These are phyloP conservation scores for Nothobranchius furzeri DNA, from an alignment of 2,113 vertebrate genomes.

Conservation along the genomic window DNA sequence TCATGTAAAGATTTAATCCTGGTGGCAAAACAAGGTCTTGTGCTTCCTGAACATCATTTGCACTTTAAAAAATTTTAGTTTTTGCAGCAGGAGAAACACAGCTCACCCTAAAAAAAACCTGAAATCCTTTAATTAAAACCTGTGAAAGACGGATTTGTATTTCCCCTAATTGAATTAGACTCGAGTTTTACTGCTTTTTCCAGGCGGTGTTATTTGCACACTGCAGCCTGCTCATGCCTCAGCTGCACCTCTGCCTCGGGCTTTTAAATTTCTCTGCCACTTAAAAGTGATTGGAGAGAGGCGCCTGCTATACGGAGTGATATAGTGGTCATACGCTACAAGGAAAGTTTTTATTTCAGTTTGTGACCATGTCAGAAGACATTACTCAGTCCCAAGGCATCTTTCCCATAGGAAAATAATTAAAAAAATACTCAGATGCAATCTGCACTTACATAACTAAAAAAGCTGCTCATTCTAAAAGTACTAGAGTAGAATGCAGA, in stretches of 20 bases:
- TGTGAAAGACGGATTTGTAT: not conserved
- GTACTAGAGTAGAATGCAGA: too few relatives aligned
- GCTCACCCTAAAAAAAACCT: not conserved
- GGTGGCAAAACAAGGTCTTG: not conserved
- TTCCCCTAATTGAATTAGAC: not conserved
- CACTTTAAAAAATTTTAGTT: not conserved
- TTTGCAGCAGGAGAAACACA: not conserved
- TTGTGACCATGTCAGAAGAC: not conserved
- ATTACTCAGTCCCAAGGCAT: not conserved
- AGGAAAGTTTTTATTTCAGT: not conserved
- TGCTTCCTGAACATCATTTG: not conserved
- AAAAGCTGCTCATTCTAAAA: too few relatives aligned
- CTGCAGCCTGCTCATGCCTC: constrained; percentile 1
- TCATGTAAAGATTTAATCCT: not conserved
- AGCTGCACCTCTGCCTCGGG: constrained; percentile 1
- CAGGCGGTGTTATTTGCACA: not conserved
- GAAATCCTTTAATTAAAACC: not conserved
- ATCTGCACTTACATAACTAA: too few relatives aligned
- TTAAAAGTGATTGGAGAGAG: constrained; percentile 11
- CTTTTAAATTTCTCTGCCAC: constrained; percentile 9
- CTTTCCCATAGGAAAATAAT: not conserved
- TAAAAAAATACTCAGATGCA: not conserved
- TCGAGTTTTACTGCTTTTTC: not conserved
- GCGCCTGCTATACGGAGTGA: not conserved
- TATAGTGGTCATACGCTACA: not conserved